Evolutionary conservation across 2,797 vertebrate genomes (phyloP), one percentile per base, ranked within the genome.

Genomic region (Sebastes kiyomatsui): DNA sequence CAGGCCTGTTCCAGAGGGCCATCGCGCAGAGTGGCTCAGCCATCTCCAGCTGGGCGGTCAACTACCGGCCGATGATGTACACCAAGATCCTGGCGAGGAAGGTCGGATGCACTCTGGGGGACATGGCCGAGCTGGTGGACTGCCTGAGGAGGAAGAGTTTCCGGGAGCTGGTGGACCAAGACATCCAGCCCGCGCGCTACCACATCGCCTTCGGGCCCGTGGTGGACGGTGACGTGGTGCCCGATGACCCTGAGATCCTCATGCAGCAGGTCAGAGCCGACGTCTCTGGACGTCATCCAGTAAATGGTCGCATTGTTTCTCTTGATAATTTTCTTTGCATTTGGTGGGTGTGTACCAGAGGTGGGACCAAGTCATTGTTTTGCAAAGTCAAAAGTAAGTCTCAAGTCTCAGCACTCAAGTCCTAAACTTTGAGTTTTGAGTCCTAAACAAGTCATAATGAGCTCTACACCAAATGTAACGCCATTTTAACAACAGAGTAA

Each of bases 31-130:
- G 97, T 5, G 98, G 97, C 49, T 97, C 98, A 0, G 97, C 98
- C 85, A 98, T 99, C 81, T 98, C 98, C 91, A 99, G 97, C 89
- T 99, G 98, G 98, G 98, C 98, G 0, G 97, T 99, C 73, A 99
- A 99, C 92, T 99, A 99, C 89, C 95, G 96, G 20, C 98, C 97
- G 0, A 94, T 97, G 56, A 97, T 96, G 85, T 99, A 98, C 95
- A 98, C 97, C 6, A 96, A 96, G 46, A 95, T 97, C 81, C 94
- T 99, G 92, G 97, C 98, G 0, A 96, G 92, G 85, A 99, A 99
- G 91, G 98, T 99, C 20, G 97, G 97, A 90, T 99, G 98, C 69
- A 97, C 96, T 67, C 93, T 96, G 23, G 94, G 95, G 35, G 95
- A 96, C 88, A 98, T 96, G 14, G 94, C 95, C 0, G 97, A 97